Conservation (phyloP, 2,113 vertebrate genomes). For the Neotragus pygmaeus region DNA sequence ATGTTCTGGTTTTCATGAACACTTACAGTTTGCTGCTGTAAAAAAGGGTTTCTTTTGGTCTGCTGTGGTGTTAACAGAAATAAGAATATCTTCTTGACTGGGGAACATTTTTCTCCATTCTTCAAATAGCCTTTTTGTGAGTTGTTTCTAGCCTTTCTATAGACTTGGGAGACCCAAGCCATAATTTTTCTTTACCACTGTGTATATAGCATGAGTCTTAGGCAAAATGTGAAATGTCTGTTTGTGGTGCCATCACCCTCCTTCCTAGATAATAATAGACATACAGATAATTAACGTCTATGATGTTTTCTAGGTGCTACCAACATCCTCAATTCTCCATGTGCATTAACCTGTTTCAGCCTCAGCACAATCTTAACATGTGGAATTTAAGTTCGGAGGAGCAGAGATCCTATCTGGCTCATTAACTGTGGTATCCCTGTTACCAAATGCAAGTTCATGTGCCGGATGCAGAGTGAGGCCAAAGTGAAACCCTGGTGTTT, state of each 20-base stretch:
- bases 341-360: neutral
- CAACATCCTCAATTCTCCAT: neutral
- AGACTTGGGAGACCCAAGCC: neutral
- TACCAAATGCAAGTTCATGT: neutral
- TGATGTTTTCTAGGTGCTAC: neutral
- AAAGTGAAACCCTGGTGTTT: neutral
- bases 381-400: neutral
- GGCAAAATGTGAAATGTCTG: conserved; percentile 13
- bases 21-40: neutral
- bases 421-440: neutral
- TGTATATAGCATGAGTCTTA: neutral
- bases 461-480: neutral
- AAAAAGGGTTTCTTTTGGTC: neutral
- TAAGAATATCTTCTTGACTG: conserved; percentile 16
- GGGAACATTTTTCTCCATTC: neutral
- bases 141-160: neutral
- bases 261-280: conserved; percentile 1
- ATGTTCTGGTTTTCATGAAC: neutral
- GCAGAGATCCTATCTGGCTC: neutral
- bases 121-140: neutral
- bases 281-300: neutral
- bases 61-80: neutral
- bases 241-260: neutral
- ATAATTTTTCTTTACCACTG: neutral
- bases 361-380: neutral